Percentiles rank a stretch among this genome's conserved stretches.
Evolutionary conservation across 2,113 vertebrate species (phyloP).

Genomic region (Cichladusa arquata): DNA sequence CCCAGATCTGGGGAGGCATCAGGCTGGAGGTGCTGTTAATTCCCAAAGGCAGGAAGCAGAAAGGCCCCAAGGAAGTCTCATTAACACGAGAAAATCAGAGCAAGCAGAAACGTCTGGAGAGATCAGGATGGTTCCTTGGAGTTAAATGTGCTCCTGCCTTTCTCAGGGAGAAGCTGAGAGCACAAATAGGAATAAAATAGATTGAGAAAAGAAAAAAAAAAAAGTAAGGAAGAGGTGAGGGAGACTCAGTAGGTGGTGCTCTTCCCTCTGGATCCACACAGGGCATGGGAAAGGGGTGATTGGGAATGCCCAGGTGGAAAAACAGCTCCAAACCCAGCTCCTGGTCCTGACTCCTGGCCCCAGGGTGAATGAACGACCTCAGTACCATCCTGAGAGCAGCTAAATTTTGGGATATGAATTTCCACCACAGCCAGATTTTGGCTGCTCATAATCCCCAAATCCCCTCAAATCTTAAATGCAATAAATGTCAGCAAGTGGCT

Average conservation of each 20-base stretch:
- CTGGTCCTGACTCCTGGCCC: not conserved
- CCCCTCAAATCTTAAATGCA: not conserved
- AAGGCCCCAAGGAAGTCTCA: not conserved
- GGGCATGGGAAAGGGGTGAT: not conserved
- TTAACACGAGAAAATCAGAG: not conserved
- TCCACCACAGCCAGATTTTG: not conserved
- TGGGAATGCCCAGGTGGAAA: not conserved
- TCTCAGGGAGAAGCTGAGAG: not conserved
- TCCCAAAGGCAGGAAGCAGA: not conserved
- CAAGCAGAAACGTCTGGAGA: not conserved
- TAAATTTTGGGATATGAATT: not conserved
- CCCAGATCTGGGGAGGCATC: accelerated
- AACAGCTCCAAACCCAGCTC: not conserved
- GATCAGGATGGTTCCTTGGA: not conserved
- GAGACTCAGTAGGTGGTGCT: constrained; percentile 56
- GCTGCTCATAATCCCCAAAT: not conserved
- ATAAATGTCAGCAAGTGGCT: not conserved
- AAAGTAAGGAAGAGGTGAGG: not conserved
- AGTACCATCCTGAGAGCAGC: not conserved
- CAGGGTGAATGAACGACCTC: accelerated
- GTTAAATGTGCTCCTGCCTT: not conserved
- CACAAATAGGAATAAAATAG: not conserved
- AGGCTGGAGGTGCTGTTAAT: not conserved
- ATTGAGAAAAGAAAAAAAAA: too few relatives aligned
- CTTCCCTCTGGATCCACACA: constrained; percentile 10